A percentile compares a stretch with the other conserved stretches of the same genome.
phyloP scores from a whole-genome alignment of 2,888 invertebrate genomes.

The Polydrusus cervinus region DNA sequence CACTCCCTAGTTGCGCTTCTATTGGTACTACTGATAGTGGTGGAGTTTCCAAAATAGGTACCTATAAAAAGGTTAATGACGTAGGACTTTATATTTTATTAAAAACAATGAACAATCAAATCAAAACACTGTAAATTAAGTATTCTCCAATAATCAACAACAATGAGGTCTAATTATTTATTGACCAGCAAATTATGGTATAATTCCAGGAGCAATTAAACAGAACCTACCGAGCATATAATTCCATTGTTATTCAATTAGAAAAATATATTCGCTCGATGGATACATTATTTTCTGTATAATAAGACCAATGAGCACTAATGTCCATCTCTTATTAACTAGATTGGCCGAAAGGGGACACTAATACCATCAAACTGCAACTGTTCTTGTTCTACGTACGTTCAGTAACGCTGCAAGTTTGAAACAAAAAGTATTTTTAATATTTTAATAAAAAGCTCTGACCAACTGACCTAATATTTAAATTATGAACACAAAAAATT shows the following conservation, averaged over 20 bases:
- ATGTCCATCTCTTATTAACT: too few species aligned
- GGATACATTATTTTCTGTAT: not conserved
- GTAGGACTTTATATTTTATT: not conserved
- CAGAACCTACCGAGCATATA: slow-evolving; percentile 23
- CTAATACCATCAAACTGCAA: too few species aligned
- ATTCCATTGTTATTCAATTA: slow-evolving; percentile 33
- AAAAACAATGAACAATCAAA: not conserved
- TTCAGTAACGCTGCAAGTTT: not conserved
- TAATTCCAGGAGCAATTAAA: not conserved
- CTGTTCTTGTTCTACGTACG: too few species aligned
- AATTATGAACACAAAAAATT: too few species aligned
- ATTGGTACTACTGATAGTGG: too few species aligned
- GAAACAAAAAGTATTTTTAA: not conserved
- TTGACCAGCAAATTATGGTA: not conserved
- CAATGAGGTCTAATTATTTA: slow-evolving; percentile 8
- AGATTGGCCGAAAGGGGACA: too few species aligned
- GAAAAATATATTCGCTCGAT: slow-evolving; percentile 21
- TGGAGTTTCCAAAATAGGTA: too few species aligned
- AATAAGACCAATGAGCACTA: too few species aligned
- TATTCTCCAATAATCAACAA: not conserved
- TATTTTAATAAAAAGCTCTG: not conserved
- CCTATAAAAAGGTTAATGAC: too few species aligned
- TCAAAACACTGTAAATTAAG: not conserved
- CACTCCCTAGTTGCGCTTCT: too few species aligned
- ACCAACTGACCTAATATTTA: slow-evolving; percentile 3